Evolutionary conservation across 37 sponge, comb jelly and placozoan genomes (phyloP).

Genomic region (Cliona cf. orientalis): DNA sequence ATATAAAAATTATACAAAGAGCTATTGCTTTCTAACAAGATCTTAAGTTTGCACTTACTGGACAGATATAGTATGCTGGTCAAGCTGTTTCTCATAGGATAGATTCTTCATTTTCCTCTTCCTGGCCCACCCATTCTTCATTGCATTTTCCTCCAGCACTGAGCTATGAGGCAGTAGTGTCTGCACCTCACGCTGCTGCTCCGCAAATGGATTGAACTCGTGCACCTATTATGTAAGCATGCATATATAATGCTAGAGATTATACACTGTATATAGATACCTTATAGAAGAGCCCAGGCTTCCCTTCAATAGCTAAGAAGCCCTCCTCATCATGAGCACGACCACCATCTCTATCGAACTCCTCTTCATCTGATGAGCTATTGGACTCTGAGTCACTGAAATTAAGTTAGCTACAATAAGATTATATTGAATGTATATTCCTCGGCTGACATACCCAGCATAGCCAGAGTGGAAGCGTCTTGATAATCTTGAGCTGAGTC

Average conservation of each 20-base stretch:
- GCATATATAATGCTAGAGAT: background rate
- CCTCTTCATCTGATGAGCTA: too few relatives aligned
- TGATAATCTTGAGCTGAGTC: background rate
- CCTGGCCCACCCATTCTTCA: too few relatives aligned
- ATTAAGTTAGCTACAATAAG: background rate
- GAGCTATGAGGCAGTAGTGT: background rate
- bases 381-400: background rate
- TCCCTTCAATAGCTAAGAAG: background rate
- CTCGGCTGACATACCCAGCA: background rate
- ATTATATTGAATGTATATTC: background rate
- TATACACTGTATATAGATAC: background rate
- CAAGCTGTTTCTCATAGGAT: background rate
- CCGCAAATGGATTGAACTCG: background rate
- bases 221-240: background rate
- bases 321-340: background rate
- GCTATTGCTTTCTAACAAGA: background rate
- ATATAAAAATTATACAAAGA: too few relatives aligned
- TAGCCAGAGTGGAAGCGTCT: background rate
- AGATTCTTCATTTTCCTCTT: background rate
- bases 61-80: background rate
- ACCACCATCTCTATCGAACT: too few relatives aligned
- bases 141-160: background rate
- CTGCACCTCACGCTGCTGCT: background rate
- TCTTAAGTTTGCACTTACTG: background rate
- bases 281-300: constrained; percentile 1